Evolutionary conservation across 2,797 vertebrate genomes (phyloP).

Genomic region (Mustela erminea): DNA sequence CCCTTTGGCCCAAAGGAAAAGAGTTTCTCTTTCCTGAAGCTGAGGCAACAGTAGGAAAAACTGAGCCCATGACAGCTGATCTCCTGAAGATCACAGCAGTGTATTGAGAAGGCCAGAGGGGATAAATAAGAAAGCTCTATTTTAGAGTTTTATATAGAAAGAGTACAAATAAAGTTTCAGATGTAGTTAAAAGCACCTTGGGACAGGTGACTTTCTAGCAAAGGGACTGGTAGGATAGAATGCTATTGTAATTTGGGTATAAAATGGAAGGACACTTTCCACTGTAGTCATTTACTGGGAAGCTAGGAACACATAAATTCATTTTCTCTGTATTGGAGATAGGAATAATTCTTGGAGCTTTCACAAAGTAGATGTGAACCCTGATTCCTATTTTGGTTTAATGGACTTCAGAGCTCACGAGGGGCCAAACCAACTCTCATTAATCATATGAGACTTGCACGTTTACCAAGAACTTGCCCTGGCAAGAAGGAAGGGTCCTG

Average conservation of each 20-base stretch:
- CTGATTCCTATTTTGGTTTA: conserved; percentile 66
- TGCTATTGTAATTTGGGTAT: not conserved
- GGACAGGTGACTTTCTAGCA: conserved; percentile 41
- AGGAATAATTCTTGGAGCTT: conserved; percentile 32
- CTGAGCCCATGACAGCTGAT: not conserved
- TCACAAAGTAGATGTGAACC: conserved; percentile 24
- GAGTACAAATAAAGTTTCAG: not conserved
- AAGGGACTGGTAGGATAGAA: conserved; percentile 8
- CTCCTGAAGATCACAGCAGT: not conserved
- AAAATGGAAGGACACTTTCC: conserved; percentile 46
- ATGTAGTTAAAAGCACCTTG: not conserved
- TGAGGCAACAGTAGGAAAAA: not conserved
- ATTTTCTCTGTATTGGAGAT: not conserved
- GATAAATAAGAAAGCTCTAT: not conserved
- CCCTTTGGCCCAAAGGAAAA: not conserved
- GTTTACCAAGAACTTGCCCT: conserved; percentile 64
- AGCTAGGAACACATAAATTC: not conserved
- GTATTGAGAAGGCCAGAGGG: not conserved
- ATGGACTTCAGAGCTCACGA: conserved; percentile 53
- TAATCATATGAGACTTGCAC: conserved; percentile 56
- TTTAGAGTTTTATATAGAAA: not conserved
- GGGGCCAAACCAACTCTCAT: conserved; percentile 35
- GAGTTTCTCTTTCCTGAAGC: not conserved
- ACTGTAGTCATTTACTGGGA: conserved; percentile 10
- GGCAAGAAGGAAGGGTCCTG: not conserved